Evolutionary conservation across 2,113 vertebrate species (phyloP).

Genomic region (Onychostruthus taczanowskii): DNA sequence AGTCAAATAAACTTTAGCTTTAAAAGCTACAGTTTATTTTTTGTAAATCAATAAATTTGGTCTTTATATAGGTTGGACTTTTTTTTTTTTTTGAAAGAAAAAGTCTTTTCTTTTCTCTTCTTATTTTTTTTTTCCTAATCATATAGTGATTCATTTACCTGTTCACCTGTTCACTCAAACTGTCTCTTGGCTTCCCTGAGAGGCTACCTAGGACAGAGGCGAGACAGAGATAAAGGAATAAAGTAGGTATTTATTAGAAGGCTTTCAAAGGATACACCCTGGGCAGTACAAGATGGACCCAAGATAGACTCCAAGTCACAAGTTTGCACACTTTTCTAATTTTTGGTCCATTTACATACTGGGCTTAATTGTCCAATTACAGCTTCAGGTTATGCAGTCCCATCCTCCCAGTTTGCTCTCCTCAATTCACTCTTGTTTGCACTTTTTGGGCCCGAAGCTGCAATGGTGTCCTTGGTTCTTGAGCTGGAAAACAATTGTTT

Average conservation of each 20-base stretch:
- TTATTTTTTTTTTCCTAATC: not conserved
- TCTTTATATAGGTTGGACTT: not conserved
- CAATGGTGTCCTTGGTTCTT: rapidly evolving
- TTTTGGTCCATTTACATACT: not conserved
- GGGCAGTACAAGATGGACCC: not conserved
- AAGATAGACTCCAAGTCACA: rapidly evolving
- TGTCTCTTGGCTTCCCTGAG: not conserved
- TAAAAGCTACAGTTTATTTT: not conserved
- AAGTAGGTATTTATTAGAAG: not conserved
- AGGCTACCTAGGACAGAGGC: not conserved
- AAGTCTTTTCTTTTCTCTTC: not conserved
- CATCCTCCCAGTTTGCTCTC: not conserved
- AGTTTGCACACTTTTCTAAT: not conserved
- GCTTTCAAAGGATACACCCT: not conserved
- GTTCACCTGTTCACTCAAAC: not conserved
- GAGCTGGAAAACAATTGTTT: not conserved
- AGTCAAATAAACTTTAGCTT: not conserved
- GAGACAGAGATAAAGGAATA: not conserved
- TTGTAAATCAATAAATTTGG: not conserved
- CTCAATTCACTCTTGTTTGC: rapidly evolving
- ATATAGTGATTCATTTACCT: not conserved
- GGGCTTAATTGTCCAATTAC: not conserved
- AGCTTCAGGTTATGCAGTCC: not conserved
- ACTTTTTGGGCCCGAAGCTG: not conserved
- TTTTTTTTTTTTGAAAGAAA: not conserved